These are phyloP conservation scores for Scaptodrosophila lebanonensis DNA, from an alignment of 1,140 invertebrate species.

Conservation along the genomic window DNA sequence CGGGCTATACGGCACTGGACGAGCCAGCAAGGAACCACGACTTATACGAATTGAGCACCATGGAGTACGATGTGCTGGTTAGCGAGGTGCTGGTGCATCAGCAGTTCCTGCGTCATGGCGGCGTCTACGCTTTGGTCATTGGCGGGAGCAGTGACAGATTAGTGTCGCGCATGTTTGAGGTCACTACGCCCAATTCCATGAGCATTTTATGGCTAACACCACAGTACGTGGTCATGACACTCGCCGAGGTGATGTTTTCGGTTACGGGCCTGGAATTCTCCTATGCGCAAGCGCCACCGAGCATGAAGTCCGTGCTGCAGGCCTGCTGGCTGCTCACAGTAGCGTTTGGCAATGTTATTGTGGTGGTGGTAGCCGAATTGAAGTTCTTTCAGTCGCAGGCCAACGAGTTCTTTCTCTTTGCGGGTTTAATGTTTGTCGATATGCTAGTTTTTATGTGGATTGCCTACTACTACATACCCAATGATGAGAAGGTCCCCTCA, in stretches of 20 bases:
- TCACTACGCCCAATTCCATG: conserved; percentile 84
- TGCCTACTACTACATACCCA: conserved; percentile 82
- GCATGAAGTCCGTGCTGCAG: conserved; percentile 94
- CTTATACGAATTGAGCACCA: conserved; percentile 43
- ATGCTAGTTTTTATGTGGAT: conserved; percentile 90
- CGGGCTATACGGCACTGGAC: conserved; percentile 20
- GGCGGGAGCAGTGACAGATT: conserved; percentile 33
- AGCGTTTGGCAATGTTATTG: conserved; percentile 94
- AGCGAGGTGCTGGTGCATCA: conserved; percentile 14
- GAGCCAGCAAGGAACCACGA: conserved; percentile 47
- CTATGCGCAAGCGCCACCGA: conserved; percentile 90
- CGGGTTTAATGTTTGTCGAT: conserved; percentile 88
- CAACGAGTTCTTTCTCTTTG: conserved; percentile 92
- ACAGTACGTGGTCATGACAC: conserved; percentile 91
- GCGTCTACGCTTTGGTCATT: conserved; percentile 80
- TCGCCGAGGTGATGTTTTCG: conserved; percentile 91
- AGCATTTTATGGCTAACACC: conserved; percentile 91
- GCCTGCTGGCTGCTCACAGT: conserved; percentile 94
- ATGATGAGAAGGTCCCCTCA: conserved; percentile 30
- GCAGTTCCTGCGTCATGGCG: conserved; percentile 74
- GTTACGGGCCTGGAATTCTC: conserved; percentile 94
- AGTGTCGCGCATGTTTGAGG: conserved; percentile 33
- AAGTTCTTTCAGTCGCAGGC: conserved; percentile 77
- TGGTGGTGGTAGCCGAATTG: conserved; percentile 85
- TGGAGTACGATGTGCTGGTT: conserved; percentile 21